Base-by-base conservation (phyloP, 2,113 vertebrate genomes). In the Steatornis caripensis region DNA sequence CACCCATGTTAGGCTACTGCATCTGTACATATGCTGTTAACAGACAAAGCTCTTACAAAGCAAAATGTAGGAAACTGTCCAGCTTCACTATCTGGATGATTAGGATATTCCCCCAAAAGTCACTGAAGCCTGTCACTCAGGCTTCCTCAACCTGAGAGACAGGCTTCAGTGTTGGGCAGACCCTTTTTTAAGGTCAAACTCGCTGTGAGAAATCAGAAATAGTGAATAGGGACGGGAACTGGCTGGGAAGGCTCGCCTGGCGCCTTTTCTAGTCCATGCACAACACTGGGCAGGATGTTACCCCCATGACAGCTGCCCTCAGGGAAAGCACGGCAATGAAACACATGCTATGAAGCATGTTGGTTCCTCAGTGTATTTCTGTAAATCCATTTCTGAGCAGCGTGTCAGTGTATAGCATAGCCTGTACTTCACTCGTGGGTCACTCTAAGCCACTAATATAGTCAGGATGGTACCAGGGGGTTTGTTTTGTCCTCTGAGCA, bases 241-340 rank as follows among this genome's bases (percentile, higher is more conserved):
- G 69, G 11, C 26, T 24, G 8, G 45, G 49, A 74, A 54, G 29
- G 21, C 36, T 86, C 1, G 1, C 51, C 29, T 55, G 65, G 10
- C 48, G 29, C 3, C 0, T 71, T 41, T 82, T 82, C 74, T 49
- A n/a, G 32, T 55, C 65, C 48, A 34, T 0, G 0, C 30, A 27
- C 6, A 23, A 9, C 11, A 9, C 18, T 69, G 66, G 11, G 82
- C 16, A n/a, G 41, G 21, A 54, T 72, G 21, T 61, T 83, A 51
- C 30, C 39, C 30, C 39, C 14, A 0, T 39, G 36, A 55, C 45
- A 92, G 12, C 76, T 61, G 49, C 49, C 36, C 45, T 36, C 36
- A 53, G 32, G 39, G 27, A 83, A 65, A 87, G 55, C 16, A 21
- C 8, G 21, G 58, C 58, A 90, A 11, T 10, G 37, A 41, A 84